Evolutionary conservation across 2,888 invertebrate genomes (phyloP).

Genomic region (Caenorhabditis sp.): DNA sequence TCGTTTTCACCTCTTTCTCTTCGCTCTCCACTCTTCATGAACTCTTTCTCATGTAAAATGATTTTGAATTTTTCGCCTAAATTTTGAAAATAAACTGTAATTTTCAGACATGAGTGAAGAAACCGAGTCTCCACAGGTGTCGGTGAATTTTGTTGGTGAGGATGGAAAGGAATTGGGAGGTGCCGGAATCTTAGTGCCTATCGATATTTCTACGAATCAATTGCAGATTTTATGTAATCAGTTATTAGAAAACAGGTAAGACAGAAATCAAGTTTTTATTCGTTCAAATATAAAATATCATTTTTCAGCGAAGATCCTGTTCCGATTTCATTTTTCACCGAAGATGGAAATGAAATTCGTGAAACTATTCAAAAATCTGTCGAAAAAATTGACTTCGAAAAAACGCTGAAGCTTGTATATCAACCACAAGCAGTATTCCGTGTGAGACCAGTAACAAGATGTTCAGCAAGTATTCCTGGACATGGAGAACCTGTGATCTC

Average conservation of each 20-base stretch:
- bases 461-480: slow-evolving; percentile 92
- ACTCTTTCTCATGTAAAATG: background rate
- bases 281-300: background rate
- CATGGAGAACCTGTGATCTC: slow-evolving; percentile 96
- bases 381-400: slow-evolving; percentile 62
- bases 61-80: background rate
- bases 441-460: slow-evolving; percentile 83
- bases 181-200: slow-evolving; percentile 64
- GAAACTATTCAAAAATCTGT: slow-evolving; percentile 60
- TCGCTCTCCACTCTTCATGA: background rate
- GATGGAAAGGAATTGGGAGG: slow-evolving; percentile 53
- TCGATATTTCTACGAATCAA: slow-evolving; percentile 54
- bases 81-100: background rate
- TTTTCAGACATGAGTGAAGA: slow-evolving; percentile 16
- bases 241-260: slow-evolving; percentile 44
- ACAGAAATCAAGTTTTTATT: too few relatives aligned
- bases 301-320: slow-evolving; percentile 57
- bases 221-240: slow-evolving; percentile 59
- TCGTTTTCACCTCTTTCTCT: background rate
- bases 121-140: slow-evolving; percentile 15
- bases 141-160: slow-evolving; percentile 46
- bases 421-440: slow-evolving; percentile 93
- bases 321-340: slow-evolving; percentile 59
- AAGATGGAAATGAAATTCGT: slow-evolving; percentile 57
- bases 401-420: slow-evolving; percentile 87